phyloP scores from a whole-genome alignment of 2,113 vertebrate species.

The Halcyon senegalensis region DNA sequence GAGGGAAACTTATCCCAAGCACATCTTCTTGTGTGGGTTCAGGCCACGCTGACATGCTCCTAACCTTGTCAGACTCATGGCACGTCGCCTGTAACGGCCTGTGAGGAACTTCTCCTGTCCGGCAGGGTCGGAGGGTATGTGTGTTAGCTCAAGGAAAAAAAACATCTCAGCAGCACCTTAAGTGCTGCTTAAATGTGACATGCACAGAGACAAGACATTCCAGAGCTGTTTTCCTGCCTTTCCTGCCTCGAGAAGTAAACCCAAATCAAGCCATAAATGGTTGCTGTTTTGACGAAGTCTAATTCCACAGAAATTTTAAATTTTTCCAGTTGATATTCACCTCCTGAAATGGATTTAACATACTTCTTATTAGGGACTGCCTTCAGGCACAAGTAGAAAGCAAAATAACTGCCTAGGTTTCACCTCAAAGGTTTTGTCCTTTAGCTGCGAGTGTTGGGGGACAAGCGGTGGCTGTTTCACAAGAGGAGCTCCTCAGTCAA shows the following conservation, averaged over 20 bases:
- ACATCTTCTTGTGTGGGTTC: background rate
- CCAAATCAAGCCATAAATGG: background rate
- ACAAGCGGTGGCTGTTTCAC: background rate
- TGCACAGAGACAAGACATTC: background rate
- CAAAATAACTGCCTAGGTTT: background rate
- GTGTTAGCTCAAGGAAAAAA: background rate
- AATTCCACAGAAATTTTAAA: background rate
- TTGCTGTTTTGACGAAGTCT: background rate
- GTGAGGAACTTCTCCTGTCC: background rate
- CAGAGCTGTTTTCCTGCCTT: background rate
- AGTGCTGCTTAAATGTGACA: no score
- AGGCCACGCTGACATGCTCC: background rate
- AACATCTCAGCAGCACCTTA: no score
- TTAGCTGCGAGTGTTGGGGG: background rate
- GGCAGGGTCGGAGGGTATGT: rapidly evolving
- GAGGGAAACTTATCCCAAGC: background rate
- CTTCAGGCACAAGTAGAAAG: background rate
- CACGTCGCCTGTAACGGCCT: background rate
- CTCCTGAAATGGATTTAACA: background rate
- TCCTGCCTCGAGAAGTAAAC: background rate
- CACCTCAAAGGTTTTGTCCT: background rate
- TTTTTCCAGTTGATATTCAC: background rate
- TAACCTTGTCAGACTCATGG: background rate
- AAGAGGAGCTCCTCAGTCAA: background rate
- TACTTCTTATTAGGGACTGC: background rate